Evolutionary conservation across 2,113 vertebrate species (phyloP).

Genomic region (Brienomyrus brachyistius): DNA sequence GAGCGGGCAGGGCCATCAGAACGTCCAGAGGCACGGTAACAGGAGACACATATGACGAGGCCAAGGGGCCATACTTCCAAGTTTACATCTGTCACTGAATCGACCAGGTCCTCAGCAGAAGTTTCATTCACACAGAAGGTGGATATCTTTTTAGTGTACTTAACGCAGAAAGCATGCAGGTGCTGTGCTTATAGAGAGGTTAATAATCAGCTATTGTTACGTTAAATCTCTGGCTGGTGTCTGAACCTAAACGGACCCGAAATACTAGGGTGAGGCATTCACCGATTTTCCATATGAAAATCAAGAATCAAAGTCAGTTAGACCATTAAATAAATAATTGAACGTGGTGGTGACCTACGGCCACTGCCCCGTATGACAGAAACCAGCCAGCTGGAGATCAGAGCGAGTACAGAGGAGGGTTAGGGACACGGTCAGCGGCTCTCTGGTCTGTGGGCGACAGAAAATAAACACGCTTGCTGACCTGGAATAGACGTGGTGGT

Average conservation of each 20-base stretch:
- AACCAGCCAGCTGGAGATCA: neutral
- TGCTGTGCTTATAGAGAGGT: neutral
- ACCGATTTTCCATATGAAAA: neutral
- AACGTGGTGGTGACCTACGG: neutral
- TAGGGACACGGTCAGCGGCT: neutral
- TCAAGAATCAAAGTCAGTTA: neutral
- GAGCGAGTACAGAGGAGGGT: neutral
- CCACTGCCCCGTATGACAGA: neutral
- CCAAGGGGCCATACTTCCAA: neutral
- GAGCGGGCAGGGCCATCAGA: neutral
- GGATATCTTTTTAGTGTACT: neutral
- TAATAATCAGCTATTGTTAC: neutral
- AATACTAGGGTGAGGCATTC: neutral
- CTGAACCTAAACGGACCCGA: neutral
- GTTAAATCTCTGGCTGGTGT: neutral
- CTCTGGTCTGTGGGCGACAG: neutral
- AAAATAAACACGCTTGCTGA: conserved; percentile 64
- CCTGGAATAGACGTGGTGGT: conserved; percentile 92
- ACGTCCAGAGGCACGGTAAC: neutral
- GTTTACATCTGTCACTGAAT: neutral
- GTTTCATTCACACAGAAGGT: neutral
- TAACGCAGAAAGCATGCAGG: neutral
- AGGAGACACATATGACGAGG: neutral
- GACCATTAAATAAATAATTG: neutral
- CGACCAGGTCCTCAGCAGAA: neutral